A percentile compares a stretch with the other conserved stretches of the same genome.
Evolutionary conservation across 53 echinoderm and acorn worm species (phyloP).

Genomic region (Antedon mediterranea): DNA sequence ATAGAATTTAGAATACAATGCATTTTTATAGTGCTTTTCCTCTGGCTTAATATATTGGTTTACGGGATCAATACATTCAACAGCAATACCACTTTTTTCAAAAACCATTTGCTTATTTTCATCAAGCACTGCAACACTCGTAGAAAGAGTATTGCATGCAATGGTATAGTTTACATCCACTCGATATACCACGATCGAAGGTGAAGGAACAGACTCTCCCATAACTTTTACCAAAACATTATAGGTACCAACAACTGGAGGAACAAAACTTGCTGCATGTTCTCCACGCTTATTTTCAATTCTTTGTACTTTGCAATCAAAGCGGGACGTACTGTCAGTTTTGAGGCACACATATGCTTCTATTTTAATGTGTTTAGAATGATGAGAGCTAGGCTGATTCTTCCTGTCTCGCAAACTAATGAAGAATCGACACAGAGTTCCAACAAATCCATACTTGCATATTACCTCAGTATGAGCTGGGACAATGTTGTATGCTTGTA

Average conservation of each 20-base stretch:
- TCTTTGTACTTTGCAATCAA: background rate
- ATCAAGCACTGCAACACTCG: background rate
- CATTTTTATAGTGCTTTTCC: background rate
- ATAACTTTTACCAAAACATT: background rate
- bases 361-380: background rate
- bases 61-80: background rate
- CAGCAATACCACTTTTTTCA: background rate
- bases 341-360: background rate
- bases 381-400: background rate
- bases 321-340: background rate
- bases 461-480: background rate
- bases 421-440: background rate
- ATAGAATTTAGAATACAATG: background rate
- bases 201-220: background rate
- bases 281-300: background rate
- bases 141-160: background rate
- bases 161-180: background rate
- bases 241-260: background rate
- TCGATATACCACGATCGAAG: background rate
- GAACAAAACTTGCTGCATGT: background rate
- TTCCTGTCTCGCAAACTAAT: background rate
- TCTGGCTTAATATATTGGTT: background rate
- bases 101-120: background rate
- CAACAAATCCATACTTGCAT: background rate
- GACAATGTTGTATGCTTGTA: background rate